Conservation (phyloP, 2,113 vertebrate species). For the Corythaeola cristata region DNA sequence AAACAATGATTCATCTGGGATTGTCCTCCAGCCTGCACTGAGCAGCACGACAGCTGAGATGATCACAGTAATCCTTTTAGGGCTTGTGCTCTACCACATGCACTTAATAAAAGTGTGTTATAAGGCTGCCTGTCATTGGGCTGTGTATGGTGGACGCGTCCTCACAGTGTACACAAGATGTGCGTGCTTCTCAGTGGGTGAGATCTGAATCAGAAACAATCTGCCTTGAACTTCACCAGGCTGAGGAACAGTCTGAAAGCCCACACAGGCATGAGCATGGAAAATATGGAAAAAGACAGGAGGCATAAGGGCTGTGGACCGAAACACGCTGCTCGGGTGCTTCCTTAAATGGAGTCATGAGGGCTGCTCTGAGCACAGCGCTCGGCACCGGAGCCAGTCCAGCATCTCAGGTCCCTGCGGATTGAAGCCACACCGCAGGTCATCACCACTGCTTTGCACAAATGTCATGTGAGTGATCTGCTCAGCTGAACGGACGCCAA, state of each 20-base stretch:
- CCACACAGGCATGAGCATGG: neutral
- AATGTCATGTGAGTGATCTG: neutral
- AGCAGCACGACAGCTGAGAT: neutral
- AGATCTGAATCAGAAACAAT: neutral
- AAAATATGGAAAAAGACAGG: neutral
- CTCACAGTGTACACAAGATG: accelerated
- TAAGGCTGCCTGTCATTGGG: neutral
- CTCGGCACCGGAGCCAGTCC: no score
- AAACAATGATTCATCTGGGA: neutral
- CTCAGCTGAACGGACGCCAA: neutral
- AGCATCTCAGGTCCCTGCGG: neutral
- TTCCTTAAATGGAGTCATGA: neutral
- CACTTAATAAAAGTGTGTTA: neutral
- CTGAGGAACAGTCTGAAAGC: neutral
- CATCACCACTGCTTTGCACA: neutral
- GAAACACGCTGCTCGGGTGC: accelerated
- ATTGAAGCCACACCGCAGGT: accelerated
- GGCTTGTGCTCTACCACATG: neutral
- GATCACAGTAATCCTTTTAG: neutral
- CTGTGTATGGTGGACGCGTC: neutral
- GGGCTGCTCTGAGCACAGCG: neutral
- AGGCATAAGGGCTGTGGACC: accelerated
- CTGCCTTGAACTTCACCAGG: neutral
- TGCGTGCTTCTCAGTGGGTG: neutral
- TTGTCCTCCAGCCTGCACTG: neutral